These are phyloP conservation scores for Spisula solida DNA, from an alignment of 2,888 invertebrate genomes.

Conservation along the genomic window DNA sequence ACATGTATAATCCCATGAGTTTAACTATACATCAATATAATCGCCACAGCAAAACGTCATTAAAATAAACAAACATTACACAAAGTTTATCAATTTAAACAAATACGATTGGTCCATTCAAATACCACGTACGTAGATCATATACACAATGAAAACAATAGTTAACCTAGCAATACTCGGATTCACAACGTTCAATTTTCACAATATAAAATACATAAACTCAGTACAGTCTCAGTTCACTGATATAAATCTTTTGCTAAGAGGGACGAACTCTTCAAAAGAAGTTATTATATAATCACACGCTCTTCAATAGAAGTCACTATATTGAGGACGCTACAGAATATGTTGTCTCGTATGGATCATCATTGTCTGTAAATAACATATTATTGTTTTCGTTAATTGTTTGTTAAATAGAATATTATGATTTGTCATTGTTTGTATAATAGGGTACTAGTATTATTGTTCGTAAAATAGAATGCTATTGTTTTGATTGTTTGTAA, in stretches of 20 bases:
- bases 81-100: not conserved
- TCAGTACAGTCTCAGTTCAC: not conserved
- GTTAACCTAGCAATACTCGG: not conserved
- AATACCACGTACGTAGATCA: not conserved
- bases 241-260: not conserved
- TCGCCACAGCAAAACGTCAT: not conserved
- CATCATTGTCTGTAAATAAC: no score
- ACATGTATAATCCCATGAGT: no score
- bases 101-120: slow-evolving; percentile 19
- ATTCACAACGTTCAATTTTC: not conserved
- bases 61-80: not conserved
- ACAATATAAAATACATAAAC: not conserved
- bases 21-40: no score
- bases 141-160: slow-evolving; percentile 9
- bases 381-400: no score
- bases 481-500: no score
- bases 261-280: slow-evolving; percentile 28
- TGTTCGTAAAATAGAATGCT: no score
- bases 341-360: no score
- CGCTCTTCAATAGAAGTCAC: slow-evolving; percentile 3
- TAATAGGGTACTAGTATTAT: no score
- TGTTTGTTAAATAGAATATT: no score
- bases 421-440: no score
- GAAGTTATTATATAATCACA: slow-evolving; percentile 10
- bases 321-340: not conserved